A percentile compares a stretch with the other conserved stretches of the same genome.
Evolutionary conservation across 2,797 vertebrate species (phyloP).

Genomic region (Amblyraja radiata): DNA sequence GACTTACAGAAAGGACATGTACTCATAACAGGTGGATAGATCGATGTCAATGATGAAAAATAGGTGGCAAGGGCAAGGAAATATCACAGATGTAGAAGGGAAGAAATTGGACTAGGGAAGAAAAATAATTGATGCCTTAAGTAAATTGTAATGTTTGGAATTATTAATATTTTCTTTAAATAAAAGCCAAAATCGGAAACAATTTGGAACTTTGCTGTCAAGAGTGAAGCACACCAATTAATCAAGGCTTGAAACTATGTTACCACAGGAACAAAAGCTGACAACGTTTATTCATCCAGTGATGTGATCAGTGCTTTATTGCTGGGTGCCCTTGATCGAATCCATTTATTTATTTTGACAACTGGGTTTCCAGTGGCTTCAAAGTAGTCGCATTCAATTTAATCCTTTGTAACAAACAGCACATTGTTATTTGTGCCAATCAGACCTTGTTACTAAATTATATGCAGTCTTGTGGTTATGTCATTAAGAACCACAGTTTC

Average conservation of each 20-base stretch:
- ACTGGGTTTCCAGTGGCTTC: not conserved
- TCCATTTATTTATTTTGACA: not conserved
- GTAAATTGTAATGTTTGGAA: not conserved
- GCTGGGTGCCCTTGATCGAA: not conserved
- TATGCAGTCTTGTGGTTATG: not conserved
- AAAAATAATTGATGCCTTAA: too few species aligned
- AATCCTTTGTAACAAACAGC: not conserved
- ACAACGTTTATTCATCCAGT: not conserved
- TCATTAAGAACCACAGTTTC: not conserved
- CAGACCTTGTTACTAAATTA: not conserved
- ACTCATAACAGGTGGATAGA: too few species aligned
- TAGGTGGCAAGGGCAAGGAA: too few species aligned
- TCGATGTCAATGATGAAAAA: too few species aligned
- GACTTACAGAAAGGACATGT: too few species aligned
- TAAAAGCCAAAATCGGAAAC: not conserved
- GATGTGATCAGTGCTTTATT: not conserved
- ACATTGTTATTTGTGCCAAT: not conserved
- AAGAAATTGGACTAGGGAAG: too few species aligned
- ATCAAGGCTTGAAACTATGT: not conserved
- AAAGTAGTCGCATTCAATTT: not conserved
- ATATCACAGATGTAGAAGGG: too few species aligned
- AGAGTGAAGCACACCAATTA: not conserved
- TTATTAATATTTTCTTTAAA: not conserved
- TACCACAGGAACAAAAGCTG: not conserved
- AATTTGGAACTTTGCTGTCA: not conserved